These are phyloP conservation scores for Menidia beryllina DNA, from an alignment of 2,113 vertebrate species.

Conservation along the genomic window DNA sequence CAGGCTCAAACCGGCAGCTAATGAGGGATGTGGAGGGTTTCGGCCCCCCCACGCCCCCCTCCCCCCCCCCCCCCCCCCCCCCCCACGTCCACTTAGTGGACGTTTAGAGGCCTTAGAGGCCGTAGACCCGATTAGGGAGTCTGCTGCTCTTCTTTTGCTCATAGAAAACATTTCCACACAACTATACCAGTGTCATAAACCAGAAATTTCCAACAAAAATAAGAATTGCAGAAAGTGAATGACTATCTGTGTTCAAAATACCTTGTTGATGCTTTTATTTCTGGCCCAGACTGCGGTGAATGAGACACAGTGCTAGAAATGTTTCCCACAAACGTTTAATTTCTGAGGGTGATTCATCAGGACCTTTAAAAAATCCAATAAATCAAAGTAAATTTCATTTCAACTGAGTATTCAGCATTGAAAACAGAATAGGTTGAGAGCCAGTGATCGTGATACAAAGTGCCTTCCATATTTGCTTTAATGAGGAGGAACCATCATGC, in stretches of 20 bases:
- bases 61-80: constrained; percentile 36
- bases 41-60: constrained; percentile 21
- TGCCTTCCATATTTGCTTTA: too few species aligned
- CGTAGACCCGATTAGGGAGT: too few species aligned
- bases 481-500: too few species aligned
- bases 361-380: not conserved
- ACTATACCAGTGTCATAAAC: too few species aligned
- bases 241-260: not conserved
- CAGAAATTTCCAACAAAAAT: not conserved
- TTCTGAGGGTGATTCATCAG: not conserved
- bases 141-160: constrained; percentile 12
- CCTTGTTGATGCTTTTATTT: not conserved
- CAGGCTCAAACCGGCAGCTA: constrained; percentile 63
- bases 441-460: too few species aligned
- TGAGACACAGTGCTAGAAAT: not conserved
- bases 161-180: too few species aligned
- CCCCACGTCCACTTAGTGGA: constrained; percentile 62
- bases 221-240: not conserved
- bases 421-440: too few species aligned
- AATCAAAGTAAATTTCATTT: not conserved
- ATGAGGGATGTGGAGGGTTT: constrained; percentile 52
- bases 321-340: not conserved
- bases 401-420: not conserved
- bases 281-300: too few species aligned
- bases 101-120: too few species aligned